Conservation (phyloP, 1,140 invertebrate genomes). For the Amphibalanus amphitrite region DNA sequence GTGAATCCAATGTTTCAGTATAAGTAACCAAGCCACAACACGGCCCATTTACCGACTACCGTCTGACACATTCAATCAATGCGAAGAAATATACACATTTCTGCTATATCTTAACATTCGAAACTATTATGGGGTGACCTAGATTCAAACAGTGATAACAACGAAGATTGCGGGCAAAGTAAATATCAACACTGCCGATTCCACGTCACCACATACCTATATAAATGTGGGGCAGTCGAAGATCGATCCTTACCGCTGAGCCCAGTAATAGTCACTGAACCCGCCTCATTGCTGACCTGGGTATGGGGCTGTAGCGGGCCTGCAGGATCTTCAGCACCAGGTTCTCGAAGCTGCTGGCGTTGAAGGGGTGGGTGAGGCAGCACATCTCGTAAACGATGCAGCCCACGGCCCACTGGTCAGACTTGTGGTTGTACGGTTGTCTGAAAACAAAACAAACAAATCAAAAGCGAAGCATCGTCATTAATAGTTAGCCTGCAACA, state of each 20-base stretch:
- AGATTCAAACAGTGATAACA: background rate
- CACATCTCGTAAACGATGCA: conserved; percentile 35
- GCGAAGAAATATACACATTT: no score
- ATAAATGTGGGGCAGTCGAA: background rate
- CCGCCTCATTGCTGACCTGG: conserved; percentile 11
- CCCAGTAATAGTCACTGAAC: background rate
- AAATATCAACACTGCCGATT: background rate
- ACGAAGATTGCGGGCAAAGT: background rate
- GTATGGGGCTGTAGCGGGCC: conserved; percentile 19
- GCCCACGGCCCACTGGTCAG: conserved; percentile 34
- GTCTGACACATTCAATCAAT: no score
- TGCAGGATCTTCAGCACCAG: conserved; percentile 31
- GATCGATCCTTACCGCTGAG: background rate
- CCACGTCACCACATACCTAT: no score
- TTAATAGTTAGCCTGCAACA: no score
- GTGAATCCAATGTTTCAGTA: no score
- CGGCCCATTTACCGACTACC: no score
- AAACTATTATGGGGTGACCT: no score
- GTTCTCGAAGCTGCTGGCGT: conserved; percentile 31
- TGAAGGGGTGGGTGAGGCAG: conserved; percentile 33
- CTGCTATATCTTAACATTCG: no score
- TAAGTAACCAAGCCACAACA: no score
- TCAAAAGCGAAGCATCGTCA: no score
- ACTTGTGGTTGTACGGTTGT: conserved; percentile 35
- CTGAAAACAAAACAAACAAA: conserved; percentile 18